Base-by-base conservation (phyloP, 2,888 invertebrate species). In the Nephrotoma appendiculata region DNA sequence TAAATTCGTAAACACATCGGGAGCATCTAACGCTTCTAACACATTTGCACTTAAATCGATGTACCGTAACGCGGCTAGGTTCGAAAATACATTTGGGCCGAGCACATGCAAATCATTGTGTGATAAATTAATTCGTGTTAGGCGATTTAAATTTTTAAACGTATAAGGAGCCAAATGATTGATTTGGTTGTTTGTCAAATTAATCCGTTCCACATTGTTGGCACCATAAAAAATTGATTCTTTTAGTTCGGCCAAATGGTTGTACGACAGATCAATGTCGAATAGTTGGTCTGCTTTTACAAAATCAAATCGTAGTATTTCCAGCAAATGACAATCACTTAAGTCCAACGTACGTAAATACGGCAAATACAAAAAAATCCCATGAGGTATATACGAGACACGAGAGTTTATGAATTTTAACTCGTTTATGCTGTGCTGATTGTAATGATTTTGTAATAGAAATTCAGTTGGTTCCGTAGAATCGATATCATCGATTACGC, bases 11-110 rank as follows among this genome's bases (percentile, higher is more conserved):
- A 9, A 71, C 31, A 7, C n/a, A 11, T 31, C 31, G 3, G 0
- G 9, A 6, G 71, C 9, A n/a, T 31, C 31, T 19, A 71, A 12
- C 31, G 71, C 11, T 71, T 71, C 71, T 3, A 71, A 12, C 2
- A 11, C 52, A 84, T 86, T 87, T 12, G 48, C 57, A 41, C 43
- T 84, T 41, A 87, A 71, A 86, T 86, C 86, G 19, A 87, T 44
- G 5, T 83, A 12, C 6, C 86, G 86, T 12, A 87, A 44, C 11
- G 44, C 41, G 6, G 48, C 43, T 86, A 87, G 85, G 19, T 87
- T 71, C 5, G 42, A 12, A 41, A 87, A 87, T 15, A 86, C 43
- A 48, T n/a, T 85, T 41, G 86, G 1, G 0, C 9, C 85, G 41
- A 87, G 86, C 15, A 84, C 83, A 15, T n/a, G 15, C 9, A 87